A percentile compares a stretch with the other conserved stretches of the same genome.
Evolutionary conservation across 2,797 vertebrate species (phyloP).

Genomic region (Labroides dimidiatus): DNA sequence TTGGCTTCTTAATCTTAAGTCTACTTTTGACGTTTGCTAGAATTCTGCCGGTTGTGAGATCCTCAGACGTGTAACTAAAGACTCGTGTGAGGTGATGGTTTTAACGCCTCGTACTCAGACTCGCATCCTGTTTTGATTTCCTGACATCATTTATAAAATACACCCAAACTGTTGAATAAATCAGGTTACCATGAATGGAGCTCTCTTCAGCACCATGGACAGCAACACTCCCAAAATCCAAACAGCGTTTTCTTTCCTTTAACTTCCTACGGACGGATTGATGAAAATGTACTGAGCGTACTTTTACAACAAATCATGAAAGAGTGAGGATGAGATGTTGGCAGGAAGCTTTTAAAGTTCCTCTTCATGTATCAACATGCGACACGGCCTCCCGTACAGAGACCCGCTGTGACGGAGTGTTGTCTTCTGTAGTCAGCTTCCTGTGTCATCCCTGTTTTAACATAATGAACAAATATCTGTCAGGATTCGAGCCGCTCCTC

Average conservation of each 20-base stretch:
- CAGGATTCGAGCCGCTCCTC: constrained; percentile 57
- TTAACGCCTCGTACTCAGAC: too few relatives aligned
- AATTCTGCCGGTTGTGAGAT: too few relatives aligned
- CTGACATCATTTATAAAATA: neutral
- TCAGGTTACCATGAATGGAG: neutral
- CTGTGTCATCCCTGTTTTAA: constrained; percentile 48
- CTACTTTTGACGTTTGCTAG: too few relatives aligned
- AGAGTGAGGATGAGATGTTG: constrained; percentile 28
- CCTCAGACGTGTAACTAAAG: too few relatives aligned
- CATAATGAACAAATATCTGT: constrained; percentile 60
- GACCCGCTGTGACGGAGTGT: constrained; percentile 34
- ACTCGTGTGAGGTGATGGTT: too few relatives aligned
- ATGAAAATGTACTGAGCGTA: neutral
- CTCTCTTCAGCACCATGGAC: constrained; percentile 50
- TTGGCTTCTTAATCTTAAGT: too few relatives aligned
- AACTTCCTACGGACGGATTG: neutral
- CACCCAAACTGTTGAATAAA: neutral
- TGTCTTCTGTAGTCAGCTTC: constrained; percentile 34
- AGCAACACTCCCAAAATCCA: constrained; percentile 11
- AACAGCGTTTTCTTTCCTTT: too few relatives aligned
- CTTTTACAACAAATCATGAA: constrained; percentile 35
- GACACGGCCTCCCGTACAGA: constrained; percentile 22
- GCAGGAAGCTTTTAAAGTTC: constrained; percentile 21
- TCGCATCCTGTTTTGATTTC: too few relatives aligned
- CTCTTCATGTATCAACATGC: constrained; percentile 16